Evolutionary conservation across 2,797 vertebrate species (phyloP).

Genomic region (Loris lydekkerianus): DNA sequence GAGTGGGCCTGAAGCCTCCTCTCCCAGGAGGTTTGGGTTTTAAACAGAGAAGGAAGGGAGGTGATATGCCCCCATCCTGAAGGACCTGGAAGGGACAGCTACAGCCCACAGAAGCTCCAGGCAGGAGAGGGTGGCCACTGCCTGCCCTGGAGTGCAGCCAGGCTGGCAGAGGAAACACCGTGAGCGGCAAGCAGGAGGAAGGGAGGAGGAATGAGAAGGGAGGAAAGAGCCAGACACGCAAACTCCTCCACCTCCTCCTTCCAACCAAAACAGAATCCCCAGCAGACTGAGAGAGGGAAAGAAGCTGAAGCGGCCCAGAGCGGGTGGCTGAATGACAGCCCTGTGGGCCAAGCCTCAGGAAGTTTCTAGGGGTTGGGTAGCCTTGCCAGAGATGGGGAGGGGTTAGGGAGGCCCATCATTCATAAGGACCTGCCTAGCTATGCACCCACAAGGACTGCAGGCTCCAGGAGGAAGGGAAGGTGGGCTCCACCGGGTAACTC

Average conservation of each 20-base stretch:
- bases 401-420: no score
- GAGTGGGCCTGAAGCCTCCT: not conserved
- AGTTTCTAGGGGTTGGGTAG: not conserved
- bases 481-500: not conserved
- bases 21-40: not conserved
- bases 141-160: slow-evolving; percentile 73
- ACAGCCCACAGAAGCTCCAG: slow-evolving; percentile 62
- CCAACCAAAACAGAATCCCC: slow-evolving; percentile 84
- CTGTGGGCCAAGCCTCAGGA: not conserved
- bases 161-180: slow-evolving; percentile 79
- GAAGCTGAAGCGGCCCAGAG: not conserved
- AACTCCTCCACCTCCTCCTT: slow-evolving; percentile 80
- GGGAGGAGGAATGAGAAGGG: slow-evolving; percentile 70
- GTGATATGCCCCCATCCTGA: not conserved
- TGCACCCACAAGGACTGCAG: not conserved
- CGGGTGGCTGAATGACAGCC: not conserved
- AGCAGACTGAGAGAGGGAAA: slow-evolving; percentile 34
- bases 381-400: not conserved
- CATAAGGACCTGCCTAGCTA: not conserved
- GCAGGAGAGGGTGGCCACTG: not conserved
- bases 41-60: not conserved
- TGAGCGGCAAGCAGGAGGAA: slow-evolving; percentile 68
- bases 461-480: not conserved
- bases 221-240: slow-evolving; percentile 81
- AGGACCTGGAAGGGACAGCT: slow-evolving; percentile 46